Conservation (phyloP, 2,797 vertebrate species). For the Hydrolagus colliei region DNA sequence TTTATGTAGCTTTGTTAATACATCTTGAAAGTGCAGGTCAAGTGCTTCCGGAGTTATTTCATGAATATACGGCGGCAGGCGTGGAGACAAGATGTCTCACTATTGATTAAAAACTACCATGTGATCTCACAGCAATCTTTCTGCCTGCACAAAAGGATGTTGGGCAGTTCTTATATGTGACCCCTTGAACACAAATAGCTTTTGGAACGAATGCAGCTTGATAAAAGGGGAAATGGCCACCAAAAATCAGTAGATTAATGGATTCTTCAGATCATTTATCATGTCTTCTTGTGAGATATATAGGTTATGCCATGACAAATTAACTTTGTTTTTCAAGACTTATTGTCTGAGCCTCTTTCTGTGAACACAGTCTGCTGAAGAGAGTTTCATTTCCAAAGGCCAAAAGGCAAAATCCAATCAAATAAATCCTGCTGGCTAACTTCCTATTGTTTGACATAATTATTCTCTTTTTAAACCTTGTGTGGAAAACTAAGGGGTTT, state of each 20-base stretch:
- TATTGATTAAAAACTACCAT: neutral
- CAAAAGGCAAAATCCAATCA: neutral
- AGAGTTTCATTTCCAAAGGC: neutral
- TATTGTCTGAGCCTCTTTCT: neutral
- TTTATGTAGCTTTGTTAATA: neutral
- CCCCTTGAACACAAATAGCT: constrained; percentile 20
- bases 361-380: neutral
- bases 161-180: constrained; percentile 22
- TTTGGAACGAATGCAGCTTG: neutral
- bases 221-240: constrained; percentile 15
- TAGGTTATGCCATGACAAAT: constrained; percentile 9
- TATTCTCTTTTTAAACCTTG: neutral
- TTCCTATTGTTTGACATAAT: neutral
- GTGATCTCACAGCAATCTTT: neutral
- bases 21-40: neutral
- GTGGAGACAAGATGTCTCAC: neutral
- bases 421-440: neutral
- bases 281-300: neutral
- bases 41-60: constrained; percentile 26
- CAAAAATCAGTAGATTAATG: neutral
- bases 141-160: neutral
- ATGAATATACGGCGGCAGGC: neutral
- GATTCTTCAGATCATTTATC: neutral
- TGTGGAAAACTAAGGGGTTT: neutral
- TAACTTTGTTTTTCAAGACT: constrained; percentile 2